Evolutionary conservation across 2,797 vertebrate genomes (phyloP).

Genomic region (Sebastes goodei): DNA sequence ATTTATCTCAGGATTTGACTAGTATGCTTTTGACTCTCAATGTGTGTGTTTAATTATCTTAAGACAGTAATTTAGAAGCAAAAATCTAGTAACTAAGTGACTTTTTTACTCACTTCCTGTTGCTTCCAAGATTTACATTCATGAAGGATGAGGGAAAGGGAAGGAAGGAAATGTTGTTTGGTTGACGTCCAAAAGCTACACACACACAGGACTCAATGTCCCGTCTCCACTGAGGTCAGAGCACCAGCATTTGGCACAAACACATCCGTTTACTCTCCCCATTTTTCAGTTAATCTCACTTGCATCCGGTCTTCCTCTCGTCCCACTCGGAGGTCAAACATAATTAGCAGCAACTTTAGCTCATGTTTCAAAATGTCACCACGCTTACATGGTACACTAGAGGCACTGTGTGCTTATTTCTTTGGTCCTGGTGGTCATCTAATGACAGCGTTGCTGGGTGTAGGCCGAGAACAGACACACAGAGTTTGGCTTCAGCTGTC

Average conservation of each 20-base stretch:
- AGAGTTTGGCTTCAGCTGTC: background rate
- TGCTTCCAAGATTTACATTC: conserved; percentile 18
- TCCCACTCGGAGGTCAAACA: conserved; percentile 55
- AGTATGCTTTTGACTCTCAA: background rate
- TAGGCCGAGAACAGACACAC: conserved; percentile 23
- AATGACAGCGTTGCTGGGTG: conserved; percentile 52
- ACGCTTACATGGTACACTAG: conserved; percentile 14
- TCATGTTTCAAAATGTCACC: conserved; percentile 59
- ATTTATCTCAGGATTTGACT: background rate
- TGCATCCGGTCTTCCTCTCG: conserved; percentile 53
- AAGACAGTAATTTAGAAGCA: background rate
- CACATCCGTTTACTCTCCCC: conserved; percentile 17
- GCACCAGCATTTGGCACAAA: conserved; percentile 47
- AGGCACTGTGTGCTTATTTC: conserved; percentile 34
- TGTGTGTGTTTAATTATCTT: background rate
- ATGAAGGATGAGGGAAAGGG: conserved; percentile 27
- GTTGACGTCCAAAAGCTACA: conserved; percentile 46
- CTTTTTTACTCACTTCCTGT: conserved; percentile 16
- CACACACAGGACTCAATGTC: conserved; percentile 70
- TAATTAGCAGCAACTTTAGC: conserved; percentile 56
- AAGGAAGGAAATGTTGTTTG: conserved; percentile 71
- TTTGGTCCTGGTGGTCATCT: conserved; percentile 41
- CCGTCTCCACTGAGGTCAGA: conserved; percentile 64
- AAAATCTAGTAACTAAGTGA: background rate
- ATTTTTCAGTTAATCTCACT: conserved; percentile 30